Conservation (phyloP, 2,888 invertebrate species). For the Linnaemya vulpina region DNA sequence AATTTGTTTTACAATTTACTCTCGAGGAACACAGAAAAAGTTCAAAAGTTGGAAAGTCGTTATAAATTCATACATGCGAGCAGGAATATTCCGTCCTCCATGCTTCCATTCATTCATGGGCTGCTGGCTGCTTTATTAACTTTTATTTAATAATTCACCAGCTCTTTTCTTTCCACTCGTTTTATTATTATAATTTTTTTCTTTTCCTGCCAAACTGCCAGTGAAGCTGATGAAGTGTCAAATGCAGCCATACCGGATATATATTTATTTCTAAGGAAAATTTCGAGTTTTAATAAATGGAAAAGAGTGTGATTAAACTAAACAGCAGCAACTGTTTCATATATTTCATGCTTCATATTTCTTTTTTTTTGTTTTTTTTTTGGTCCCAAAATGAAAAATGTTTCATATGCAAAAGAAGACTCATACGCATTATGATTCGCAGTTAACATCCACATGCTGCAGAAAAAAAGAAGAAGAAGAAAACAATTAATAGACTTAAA, state of each 20-base stretch:
- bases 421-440: conserved; percentile 70
- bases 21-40: conserved; percentile 22
- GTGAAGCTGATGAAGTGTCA: conserved; percentile 72
- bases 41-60: conserved; percentile 55
- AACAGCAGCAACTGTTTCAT: conserved; percentile 15
- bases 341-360: not conserved
- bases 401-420: conserved; percentile 71
- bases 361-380: conserved; percentile 23
- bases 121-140: conserved; percentile 56
- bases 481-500: not conserved
- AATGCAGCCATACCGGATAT: conserved; percentile 61
- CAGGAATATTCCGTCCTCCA: conserved; percentile 34
- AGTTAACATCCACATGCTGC: conserved; percentile 65
- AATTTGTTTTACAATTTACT: conserved; percentile 64
- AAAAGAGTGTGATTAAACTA: not conserved
- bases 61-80: conserved; percentile 69
- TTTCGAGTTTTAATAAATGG: conserved; percentile 18
- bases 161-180: conserved; percentile 7
- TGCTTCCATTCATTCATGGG: conserved; percentile 45
- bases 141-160: conserved; percentile 45
- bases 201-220: conserved; percentile 15
- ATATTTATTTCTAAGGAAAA: conserved; percentile 44
- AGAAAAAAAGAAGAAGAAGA: conserved; percentile 19
- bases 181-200: not conserved
- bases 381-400: conserved; percentile 65